Evolutionary conservation across 2,888 invertebrate genomes (phyloP).

Genomic region (Neoascia interrupta): DNA sequence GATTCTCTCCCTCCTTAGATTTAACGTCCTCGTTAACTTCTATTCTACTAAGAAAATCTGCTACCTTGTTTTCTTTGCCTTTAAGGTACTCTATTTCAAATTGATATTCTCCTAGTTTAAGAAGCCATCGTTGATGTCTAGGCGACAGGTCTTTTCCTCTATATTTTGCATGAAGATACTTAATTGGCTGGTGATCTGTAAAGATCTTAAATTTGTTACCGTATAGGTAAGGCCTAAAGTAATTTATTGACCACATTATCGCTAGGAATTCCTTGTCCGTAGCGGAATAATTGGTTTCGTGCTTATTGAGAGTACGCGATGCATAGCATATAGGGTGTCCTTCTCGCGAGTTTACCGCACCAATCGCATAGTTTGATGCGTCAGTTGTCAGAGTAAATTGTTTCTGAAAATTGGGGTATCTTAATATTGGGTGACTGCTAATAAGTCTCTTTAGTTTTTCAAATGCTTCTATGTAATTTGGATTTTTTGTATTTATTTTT

Average conservation of each 20-base stretch:
- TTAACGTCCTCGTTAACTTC: conserved; percentile 9
- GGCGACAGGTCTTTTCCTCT: conserved; percentile 1
- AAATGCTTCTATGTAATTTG: conserved; percentile 27
- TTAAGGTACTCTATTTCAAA: conserved; percentile 48
- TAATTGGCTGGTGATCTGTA: conserved; percentile 7
- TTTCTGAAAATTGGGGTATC: conserved; percentile 25
- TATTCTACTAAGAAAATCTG: conserved; percentile 19
- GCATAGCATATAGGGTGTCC: not conserved
- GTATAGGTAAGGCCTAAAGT: not conserved
- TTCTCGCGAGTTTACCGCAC: conserved; percentile 10
- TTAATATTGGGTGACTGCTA: conserved; percentile 9
- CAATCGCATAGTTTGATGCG: conserved; percentile 10
- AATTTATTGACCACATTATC: no score
- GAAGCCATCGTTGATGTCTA: conserved; percentile 39
- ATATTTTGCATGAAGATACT: not conserved
- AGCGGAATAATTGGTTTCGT: not conserved
- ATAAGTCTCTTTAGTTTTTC: conserved; percentile 24
- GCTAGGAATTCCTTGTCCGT: no score
- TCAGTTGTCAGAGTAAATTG: not conserved
- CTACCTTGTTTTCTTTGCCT: conserved; percentile 54
- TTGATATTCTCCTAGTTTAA: conserved; percentile 47
- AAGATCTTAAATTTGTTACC: conserved; percentile 1
- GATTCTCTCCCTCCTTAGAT: conserved; percentile 1
- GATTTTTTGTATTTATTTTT: conserved; percentile 20
- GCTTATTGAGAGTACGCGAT: not conserved